These are phyloP conservation scores for Propithecus deckenii DNA, from an alignment of 2,797 vertebrate genomes.

Conservation along the genomic window DNA sequence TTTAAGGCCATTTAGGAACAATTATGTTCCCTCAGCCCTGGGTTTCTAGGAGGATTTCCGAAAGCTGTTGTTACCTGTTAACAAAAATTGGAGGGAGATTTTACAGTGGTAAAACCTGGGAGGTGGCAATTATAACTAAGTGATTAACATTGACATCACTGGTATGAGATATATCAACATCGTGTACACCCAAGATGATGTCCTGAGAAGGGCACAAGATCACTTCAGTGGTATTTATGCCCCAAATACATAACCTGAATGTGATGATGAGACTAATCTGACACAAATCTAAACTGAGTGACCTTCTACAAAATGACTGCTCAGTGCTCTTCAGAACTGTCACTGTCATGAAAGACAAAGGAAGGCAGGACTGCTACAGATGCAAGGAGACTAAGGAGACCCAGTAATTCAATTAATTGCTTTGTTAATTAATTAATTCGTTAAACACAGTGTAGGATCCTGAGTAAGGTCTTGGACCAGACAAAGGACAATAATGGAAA, in stretches of 20 bases:
- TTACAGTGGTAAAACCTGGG: neutral
- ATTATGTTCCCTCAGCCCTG: neutral
- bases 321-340: neutral
- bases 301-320: neutral
- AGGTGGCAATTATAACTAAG: neutral
- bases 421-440: neutral
- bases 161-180: neutral
- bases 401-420: neutral
- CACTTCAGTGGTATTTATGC: neutral
- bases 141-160: neutral
- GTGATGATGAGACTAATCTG: neutral
- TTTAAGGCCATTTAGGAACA: slow-evolving; percentile 3
- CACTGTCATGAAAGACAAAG: neutral
- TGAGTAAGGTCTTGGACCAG: neutral
- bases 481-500: neutral
- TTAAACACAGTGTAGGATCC: neutral
- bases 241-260: neutral
- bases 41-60: neutral
- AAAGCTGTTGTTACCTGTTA: neutral
- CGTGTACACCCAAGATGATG: neutral
- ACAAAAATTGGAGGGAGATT: neutral
- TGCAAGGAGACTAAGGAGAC: neutral
- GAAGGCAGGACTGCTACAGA: neutral
- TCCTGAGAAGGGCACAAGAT: neutral
- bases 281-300: neutral